A percentile compares a stretch with the other conserved stretches of the same genome.
These are phyloP conservation scores for Aplochiton taeniatus DNA, from an alignment of 2,797 vertebrate species.

Conservation along the genomic window DNA sequence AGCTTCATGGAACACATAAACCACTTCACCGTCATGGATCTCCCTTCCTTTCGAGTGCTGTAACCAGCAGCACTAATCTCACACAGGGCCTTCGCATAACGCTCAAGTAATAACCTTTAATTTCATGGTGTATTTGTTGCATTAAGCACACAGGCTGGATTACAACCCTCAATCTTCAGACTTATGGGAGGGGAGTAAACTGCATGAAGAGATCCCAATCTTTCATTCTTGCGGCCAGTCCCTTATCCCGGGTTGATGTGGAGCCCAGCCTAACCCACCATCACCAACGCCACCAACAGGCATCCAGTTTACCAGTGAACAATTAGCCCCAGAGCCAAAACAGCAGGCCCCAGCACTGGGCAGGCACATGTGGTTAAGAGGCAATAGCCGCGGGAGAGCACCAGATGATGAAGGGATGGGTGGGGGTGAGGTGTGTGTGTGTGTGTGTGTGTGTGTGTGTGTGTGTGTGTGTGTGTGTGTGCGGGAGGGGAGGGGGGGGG, in stretches of 20 bases:
- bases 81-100: slow-evolving; percentile 62
- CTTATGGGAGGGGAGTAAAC: slow-evolving; percentile 60
- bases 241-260: not conserved
- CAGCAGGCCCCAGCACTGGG: slow-evolving; percentile 70
- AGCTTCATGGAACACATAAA: not conserved
- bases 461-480: not conserved
- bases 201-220: slow-evolving; percentile 68
- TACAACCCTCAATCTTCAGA: slow-evolving; percentile 75
- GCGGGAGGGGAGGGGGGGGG: slow-evolving; percentile 66
- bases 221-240: slow-evolving; percentile 14
- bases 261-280: not conserved
- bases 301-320: slow-evolving; percentile 78
- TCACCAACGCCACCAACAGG: slow-evolving; percentile 41
- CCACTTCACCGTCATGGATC: not conserved
- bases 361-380: slow-evolving; percentile 83
- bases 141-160: slow-evolving; percentile 72
- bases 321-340: slow-evolving; percentile 91
- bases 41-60: slow-evolving; percentile 45
- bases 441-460: slow-evolving; percentile 66
- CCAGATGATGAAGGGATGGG: slow-evolving; percentile 90
- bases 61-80: slow-evolving; percentile 65
- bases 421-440: slow-evolving; percentile 65
- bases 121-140: slow-evolving; percentile 83
- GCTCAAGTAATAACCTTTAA: slow-evolving; percentile 76
- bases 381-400: slow-evolving; percentile 75